Evolutionary conservation across 2,113 vertebrate genomes (phyloP).

Genomic region (Sapajus apella): DNA sequence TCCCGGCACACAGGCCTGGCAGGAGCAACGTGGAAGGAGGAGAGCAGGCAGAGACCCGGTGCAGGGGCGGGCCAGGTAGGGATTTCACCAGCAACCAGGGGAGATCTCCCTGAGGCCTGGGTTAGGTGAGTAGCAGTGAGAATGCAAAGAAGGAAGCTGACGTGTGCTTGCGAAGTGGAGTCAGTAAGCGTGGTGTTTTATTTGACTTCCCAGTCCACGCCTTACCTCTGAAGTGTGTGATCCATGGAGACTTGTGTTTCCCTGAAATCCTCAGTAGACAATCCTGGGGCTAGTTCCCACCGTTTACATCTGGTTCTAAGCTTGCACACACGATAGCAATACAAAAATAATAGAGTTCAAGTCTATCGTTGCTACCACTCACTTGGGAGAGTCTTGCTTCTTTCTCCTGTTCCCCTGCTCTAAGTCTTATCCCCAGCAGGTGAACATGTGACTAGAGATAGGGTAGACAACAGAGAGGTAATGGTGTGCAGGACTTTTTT

Average conservation of each 20-base stretch:
- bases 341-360: neutral
- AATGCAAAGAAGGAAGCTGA: neutral
- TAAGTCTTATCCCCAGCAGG: too few relatives aligned
- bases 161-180: accelerated
- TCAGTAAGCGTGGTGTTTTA: accelerated
- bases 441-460: accelerated
- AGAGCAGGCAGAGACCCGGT: neutral
- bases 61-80: neutral
- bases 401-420: neutral
- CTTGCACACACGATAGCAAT: neutral
- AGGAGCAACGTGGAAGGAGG: too few relatives aligned
- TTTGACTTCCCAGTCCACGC: accelerated
- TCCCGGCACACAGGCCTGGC: accelerated
- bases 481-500: neutral
- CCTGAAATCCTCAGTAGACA: neutral
- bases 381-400: neutral
- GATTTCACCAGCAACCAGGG: too few relatives aligned
- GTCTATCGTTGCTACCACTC: too few relatives aligned
- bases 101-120: neutral
- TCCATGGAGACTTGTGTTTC: neutral
- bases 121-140: accelerated
- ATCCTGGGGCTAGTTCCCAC: neutral
- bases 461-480: neutral
- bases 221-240: neutral
- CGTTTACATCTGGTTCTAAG: neutral